Evolutionary conservation across 2,888 invertebrate species (phyloP), one percentile per base, ranked within the genome.

Genomic region (Drosophila fungiperda): DNA sequence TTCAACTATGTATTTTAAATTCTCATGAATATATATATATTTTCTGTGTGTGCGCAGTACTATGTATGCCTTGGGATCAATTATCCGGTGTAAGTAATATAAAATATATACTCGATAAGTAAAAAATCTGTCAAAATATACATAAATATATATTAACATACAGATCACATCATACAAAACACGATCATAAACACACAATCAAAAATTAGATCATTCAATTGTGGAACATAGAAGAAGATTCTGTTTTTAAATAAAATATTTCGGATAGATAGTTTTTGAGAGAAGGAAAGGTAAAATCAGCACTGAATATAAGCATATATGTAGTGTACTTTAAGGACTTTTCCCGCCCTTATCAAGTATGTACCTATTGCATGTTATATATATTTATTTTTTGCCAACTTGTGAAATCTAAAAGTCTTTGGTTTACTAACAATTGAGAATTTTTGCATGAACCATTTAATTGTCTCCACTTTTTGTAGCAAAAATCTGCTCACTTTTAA

Each of bases 51-150:
- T 71, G 73, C 83, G 89, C 94, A 96, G 97, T 95, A 95, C 97
- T 94, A 95, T 97, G 96, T 97, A 97, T 96, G 97, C 97, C 94
- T 95, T 97, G 95, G 96, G 96, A 95, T 95, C 96, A 93, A 95
- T 97, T 94, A 96, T 96, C 94, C 96, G 96, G 96, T 97, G 97
- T 97, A 96, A 97, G 97, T 97, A 97, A 93, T 23, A 40, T 40
- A 23, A 15, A 23, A 45, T 79, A 65, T 74, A 78, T 82, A 68
- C 12, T 38, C 38, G 63, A 73, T 61, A 52, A 67, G 68, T 58
- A 61, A 57, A 20, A 49, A 64, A 52, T n/a, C 33, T 38, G 26
- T 38, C 29, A 40, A 55, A 48, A 71, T 38, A 65, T 54, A 58
- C 50, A 60, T 35, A 57, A 40, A 54, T 26, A 70, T 50, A 68